Percentiles rank a stretch among this genome's conserved stretches.
phyloP scores from a whole-genome alignment of 37 sponge, comb jelly and placozoan species.

The Chondrilla cf. caribensis region DNA sequence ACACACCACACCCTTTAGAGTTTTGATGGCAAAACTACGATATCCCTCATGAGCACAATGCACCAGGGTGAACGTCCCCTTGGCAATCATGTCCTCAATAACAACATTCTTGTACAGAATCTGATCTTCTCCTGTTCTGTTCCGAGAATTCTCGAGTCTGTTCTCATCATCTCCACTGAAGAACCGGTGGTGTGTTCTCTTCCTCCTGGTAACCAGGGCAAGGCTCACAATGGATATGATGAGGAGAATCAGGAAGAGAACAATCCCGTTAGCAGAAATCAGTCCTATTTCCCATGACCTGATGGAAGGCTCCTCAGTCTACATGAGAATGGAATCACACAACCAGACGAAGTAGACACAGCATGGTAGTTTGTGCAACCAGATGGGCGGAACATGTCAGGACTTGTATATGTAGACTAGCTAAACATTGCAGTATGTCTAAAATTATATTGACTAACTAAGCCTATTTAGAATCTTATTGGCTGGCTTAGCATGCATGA shows the following conservation, averaged over 20 bases:
- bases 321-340: too few relatives aligned
- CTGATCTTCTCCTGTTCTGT: slow-evolving; percentile 33
- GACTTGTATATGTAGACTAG: too few relatives aligned
- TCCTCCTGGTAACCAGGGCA: slow-evolving; percentile 45
- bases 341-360: too few relatives aligned
- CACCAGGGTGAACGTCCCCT: slow-evolving; percentile 61
- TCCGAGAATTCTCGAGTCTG: slow-evolving; percentile 28
- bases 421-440: too few relatives aligned
- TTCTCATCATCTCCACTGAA: slow-evolving; percentile 35
- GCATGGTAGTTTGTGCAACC: too few relatives aligned
- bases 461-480: too few relatives aligned
- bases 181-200: slow-evolving; percentile 42
- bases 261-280: not conserved
- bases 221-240: slow-evolving; percentile 32
- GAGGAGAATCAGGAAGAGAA: slow-evolving; percentile 17
- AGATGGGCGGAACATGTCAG: too few relatives aligned
- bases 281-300: slow-evolving; percentile 24
- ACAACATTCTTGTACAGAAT: slow-evolving; percentile 39
- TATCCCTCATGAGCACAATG: slow-evolving; percentile 50
- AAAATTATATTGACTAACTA: too few relatives aligned
- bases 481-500: too few relatives aligned
- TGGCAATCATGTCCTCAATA: slow-evolving; percentile 61
- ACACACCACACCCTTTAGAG: slow-evolving; percentile 48
- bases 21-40: slow-evolving; percentile 51
- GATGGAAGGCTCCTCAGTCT: too few relatives aligned